These are phyloP conservation scores for Molossus molossus DNA, from an alignment of 2,797 vertebrate genomes.

Conservation along the genomic window DNA sequence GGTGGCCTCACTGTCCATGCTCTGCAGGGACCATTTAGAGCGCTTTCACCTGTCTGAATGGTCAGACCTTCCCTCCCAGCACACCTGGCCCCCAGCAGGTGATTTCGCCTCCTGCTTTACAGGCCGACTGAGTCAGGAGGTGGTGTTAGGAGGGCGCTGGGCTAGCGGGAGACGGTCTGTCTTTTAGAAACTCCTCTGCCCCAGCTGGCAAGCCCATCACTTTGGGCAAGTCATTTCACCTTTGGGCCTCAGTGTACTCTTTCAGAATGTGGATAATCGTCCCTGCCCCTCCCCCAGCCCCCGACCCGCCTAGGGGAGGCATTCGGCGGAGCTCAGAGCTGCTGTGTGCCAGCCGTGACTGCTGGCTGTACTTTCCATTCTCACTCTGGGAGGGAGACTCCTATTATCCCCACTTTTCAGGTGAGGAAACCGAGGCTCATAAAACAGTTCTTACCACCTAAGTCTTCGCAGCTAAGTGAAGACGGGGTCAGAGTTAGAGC, in stretches of 20 bases:
- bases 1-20: not conserved
- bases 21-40: not conserved
- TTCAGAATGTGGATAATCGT: not conserved
- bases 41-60: not conserved
- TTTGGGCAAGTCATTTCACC: not conserved
- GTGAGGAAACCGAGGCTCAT: not conserved
- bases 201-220: not conserved
- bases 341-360: not conserved
- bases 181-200: not conserved
- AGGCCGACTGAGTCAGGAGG: not conserved
- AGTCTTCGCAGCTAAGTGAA: not conserved
- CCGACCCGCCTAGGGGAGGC: not conserved
- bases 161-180: fast-evolving
- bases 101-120: not conserved
- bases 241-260: not conserved
- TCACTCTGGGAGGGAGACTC: not conserved
- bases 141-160: not conserved
- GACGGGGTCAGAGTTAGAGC: not conserved
- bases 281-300: not conserved
- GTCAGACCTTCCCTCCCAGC: not conserved
- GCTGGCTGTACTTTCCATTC: not conserved
- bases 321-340: not conserved
- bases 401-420: not conserved
- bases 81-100: not conserved
- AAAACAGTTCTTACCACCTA: not conserved